These are phyloP conservation scores for Sesia apiformis DNA, from an alignment of 2,888 invertebrate genomes.

Conservation along the genomic window DNA sequence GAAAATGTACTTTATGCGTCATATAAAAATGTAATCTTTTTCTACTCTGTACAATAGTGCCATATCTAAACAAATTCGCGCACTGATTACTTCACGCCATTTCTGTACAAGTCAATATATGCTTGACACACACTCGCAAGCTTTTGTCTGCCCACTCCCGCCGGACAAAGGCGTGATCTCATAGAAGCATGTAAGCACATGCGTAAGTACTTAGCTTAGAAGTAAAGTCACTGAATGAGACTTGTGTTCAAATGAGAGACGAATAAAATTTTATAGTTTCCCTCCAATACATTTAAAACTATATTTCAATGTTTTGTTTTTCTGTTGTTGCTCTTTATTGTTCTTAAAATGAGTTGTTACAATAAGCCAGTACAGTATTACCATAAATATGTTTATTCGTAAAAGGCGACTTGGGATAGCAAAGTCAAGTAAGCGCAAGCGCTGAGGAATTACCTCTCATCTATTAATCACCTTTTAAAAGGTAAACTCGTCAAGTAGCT, in stretches of 20 bases:
- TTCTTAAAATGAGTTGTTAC: too few relatives aligned
- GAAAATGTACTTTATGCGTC: too few relatives aligned
- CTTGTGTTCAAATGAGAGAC: background rate
- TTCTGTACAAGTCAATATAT: constrained; percentile 9
- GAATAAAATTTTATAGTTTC: background rate
- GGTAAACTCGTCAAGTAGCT: too few relatives aligned
- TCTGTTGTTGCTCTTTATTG: background rate
- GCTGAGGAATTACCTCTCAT: too few relatives aligned
- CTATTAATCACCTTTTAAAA: too few relatives aligned
- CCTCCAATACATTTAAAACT: background rate
- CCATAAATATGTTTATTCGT: background rate
- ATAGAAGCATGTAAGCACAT: constrained; percentile 31
- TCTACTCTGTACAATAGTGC: background rate
- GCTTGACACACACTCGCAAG: constrained; percentile 28
- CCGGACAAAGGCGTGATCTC: constrained; percentile 64
- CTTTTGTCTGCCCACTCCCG: constrained; percentile 63
- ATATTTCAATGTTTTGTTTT: background rate
- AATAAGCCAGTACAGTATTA: too few relatives aligned
- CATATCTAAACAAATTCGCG: background rate
- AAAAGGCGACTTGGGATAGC: too few relatives aligned
- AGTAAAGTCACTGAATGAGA: constrained; percentile 13
- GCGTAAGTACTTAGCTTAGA: constrained; percentile 8
- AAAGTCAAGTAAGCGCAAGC: too few relatives aligned
- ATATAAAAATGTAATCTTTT: too few relatives aligned
- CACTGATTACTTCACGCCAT: background rate